Conservation (phyloP, 2,113 vertebrate species). For the Apeltes quadracus region DNA sequence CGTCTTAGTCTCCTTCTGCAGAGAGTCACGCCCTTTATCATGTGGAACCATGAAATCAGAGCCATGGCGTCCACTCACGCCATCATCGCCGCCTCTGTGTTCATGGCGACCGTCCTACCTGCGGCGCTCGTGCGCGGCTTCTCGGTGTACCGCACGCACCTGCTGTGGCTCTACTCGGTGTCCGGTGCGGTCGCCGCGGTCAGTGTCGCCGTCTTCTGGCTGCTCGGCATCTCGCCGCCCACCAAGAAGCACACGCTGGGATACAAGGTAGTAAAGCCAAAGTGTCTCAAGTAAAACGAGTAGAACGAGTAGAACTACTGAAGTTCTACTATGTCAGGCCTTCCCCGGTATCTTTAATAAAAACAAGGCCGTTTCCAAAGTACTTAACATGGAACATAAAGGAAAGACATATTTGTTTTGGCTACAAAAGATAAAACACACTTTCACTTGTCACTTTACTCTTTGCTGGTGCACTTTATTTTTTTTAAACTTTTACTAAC, state of each 20-base stretch:
- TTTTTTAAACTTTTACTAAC: no score
- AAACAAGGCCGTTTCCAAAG: neutral
- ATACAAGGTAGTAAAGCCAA: conserved; percentile 85
- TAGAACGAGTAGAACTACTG: no score
- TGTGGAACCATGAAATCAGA: conserved; percentile 89
- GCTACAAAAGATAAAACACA: no score
- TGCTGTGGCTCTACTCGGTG: conserved; percentile 88
- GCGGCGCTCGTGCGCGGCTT: conserved; percentile 83
- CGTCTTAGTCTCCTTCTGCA: accelerated
- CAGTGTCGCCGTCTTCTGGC: conserved; percentile 84
- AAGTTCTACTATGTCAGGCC: no score
- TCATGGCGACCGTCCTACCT: conserved; percentile 83
- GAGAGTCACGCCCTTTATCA: conserved; percentile 36
- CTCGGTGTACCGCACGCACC: conserved; percentile 87
- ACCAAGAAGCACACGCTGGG: conserved; percentile 86
- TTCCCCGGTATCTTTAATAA: neutral
- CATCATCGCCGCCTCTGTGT: conserved; percentile 79
- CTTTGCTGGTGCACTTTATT: no score
- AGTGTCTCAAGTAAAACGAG: neutral
- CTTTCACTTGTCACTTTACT: no score
- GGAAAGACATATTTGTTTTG: neutral
- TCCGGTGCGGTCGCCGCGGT: conserved; percentile 80
- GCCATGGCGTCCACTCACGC: conserved; percentile 87
- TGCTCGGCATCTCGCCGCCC: conserved; percentile 83
- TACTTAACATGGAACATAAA: neutral